A percentile compares a stretch with the other conserved stretches of the same genome.
phyloP scores from a whole-genome alignment of 2,113 vertebrate species.

The Noturus placidus region DNA sequence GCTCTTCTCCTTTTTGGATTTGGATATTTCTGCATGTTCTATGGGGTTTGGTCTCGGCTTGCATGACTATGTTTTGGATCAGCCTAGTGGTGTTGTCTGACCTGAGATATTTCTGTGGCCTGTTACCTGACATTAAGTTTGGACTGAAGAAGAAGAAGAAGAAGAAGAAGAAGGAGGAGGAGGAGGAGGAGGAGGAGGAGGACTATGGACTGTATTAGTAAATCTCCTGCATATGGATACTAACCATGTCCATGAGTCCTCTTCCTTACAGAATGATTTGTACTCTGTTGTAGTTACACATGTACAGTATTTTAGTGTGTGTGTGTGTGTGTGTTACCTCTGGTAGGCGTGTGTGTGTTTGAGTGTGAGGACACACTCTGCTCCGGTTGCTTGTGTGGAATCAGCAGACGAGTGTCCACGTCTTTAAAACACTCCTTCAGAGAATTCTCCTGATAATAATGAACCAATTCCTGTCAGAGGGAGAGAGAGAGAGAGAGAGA shows the following conservation, averaged over 20 bases:
- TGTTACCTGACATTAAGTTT: background rate
- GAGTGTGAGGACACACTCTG: slow-evolving; percentile 56
- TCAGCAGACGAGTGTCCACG: slow-evolving; percentile 79
- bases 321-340: slow-evolving; percentile 64
- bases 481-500: background rate
- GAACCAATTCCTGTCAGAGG: slow-evolving; percentile 79
- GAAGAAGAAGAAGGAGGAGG: too few relatives aligned
- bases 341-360: slow-evolving; percentile 51
- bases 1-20: background rate
- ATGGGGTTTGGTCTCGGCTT: background rate
- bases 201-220: background rate
- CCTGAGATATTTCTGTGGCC: background rate
- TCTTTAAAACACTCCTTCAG: slow-evolving; percentile 90
- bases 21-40: background rate
- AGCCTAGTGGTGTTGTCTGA: background rate
- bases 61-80: background rate
- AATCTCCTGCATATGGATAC: background rate
- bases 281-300: background rate
- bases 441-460: slow-evolving; percentile 86
- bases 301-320: background rate
- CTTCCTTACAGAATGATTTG: background rate
- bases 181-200: too few relatives aligned
- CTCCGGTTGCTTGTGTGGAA: slow-evolving; percentile 84
- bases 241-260: background rate
- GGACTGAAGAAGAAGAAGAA: too few relatives aligned